These are phyloP conservation scores for Dufourea novaeangliae DNA, from an alignment of 1,140 invertebrate genomes.

Conservation along the genomic window DNA sequence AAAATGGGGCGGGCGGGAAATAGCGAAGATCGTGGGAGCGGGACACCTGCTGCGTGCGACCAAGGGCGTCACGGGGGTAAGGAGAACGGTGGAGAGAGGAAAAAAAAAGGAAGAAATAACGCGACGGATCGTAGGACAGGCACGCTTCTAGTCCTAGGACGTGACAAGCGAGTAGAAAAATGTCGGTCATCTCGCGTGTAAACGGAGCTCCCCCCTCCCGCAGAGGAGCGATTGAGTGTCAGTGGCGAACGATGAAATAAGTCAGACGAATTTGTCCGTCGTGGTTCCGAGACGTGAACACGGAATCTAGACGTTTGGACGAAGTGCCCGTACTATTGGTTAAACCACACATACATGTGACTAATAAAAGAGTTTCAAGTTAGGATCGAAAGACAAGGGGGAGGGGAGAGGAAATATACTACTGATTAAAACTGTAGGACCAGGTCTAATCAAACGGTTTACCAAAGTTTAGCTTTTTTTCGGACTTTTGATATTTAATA, in stretches of 20 bases:
- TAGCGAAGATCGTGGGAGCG: slow-evolving; percentile 75
- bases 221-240: slow-evolving; percentile 8
- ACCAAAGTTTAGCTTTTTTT: no score
- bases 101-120: slow-evolving; percentile 58
- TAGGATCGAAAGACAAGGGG: no score
- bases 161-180: slow-evolving; percentile 6
- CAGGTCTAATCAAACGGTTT: no score
- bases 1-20: slow-evolving; percentile 69
- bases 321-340: no score
- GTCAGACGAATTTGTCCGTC: slow-evolving; percentile 16
- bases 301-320: slow-evolving; percentile 12
- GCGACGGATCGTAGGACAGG: slow-evolving; percentile 28
- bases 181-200: neutral
- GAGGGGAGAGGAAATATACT: no score
- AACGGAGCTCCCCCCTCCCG: neutral
- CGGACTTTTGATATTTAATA: no score
- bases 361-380: no score
- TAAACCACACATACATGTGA: no score
- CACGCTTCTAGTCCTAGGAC: neutral
- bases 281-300: neutral
- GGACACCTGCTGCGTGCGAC: slow-evolving; percentile 67
- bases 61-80: slow-evolving; percentile 47
- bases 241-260: slow-evolving; percentile 31
- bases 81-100: neutral
- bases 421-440: no score